Conservation (phyloP, 2,797 vertebrate genomes). For the Luscinia luscinia region DNA sequence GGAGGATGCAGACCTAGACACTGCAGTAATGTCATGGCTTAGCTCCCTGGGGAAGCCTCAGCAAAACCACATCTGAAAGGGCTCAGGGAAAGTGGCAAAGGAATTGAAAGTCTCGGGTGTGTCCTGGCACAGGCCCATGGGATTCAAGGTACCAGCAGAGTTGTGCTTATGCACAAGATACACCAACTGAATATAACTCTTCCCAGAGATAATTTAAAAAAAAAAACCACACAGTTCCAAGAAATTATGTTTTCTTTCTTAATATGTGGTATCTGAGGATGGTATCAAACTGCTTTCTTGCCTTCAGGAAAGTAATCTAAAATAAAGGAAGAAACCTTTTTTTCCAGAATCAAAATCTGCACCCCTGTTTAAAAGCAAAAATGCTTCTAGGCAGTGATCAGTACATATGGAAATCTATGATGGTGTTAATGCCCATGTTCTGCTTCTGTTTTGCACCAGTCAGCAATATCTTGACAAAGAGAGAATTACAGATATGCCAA, state of each 20-base stretch:
- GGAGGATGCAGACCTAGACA: not conserved
- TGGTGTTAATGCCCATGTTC: not conserved
- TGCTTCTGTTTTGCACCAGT: not conserved
- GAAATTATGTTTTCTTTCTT: not conserved
- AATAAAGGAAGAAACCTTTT: not conserved
- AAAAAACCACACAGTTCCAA: fast-evolving
- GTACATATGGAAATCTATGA: not conserved
- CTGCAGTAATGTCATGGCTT: not conserved
- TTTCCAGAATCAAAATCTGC: not conserved
- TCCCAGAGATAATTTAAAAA: not conserved
- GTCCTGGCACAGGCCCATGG: fast-evolving
- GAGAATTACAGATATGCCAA: not conserved
- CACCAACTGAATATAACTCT: not conserved
- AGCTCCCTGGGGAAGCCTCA: not conserved
- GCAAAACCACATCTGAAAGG: not conserved
- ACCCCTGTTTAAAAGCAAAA: not conserved
- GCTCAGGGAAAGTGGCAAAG: not conserved
- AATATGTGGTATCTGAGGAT: not conserved
- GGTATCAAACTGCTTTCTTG: not conserved
- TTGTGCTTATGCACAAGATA: not conserved
- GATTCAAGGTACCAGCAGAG: not conserved
- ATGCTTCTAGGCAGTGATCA: not conserved
- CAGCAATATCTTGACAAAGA: not conserved
- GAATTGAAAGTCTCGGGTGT: not conserved
- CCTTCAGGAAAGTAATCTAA: not conserved